Percentiles rank a stretch among this genome's conserved stretches.
Conservation (phyloP, 1,140 invertebrate genomes). For the Propsilocerus akamusi region DNA sequence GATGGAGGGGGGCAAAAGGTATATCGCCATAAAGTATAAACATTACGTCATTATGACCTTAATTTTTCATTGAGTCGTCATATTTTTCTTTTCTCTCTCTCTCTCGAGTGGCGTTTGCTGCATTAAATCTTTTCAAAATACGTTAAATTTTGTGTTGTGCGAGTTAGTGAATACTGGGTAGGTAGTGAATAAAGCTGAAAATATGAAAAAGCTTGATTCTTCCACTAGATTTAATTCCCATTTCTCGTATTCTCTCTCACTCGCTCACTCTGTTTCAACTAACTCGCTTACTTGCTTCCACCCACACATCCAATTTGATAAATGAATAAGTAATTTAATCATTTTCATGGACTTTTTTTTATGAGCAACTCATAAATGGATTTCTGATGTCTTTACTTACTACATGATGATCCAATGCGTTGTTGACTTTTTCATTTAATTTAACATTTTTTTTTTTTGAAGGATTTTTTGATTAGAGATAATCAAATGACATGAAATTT, state of each 20-base stretch:
- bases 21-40: not conserved
- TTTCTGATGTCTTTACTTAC: too few relatives aligned
- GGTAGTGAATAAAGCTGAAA: not conserved
- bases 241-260: not conserved
- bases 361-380: too few relatives aligned
- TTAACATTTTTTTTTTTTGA: too few relatives aligned
- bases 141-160: not conserved
- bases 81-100: not conserved
- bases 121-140: not conserved
- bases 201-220: not conserved
- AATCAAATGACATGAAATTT: too few relatives aligned
- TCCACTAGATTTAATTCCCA: conserved; percentile 1
- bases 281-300: too few relatives aligned
- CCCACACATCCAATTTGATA: too few relatives aligned
- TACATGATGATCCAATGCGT: too few relatives aligned
- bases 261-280: too few relatives aligned
- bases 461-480: too few relatives aligned
- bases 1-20: not conserved
- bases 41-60: not conserved
- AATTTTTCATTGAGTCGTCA: not conserved
- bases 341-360: too few relatives aligned
- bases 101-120: not conserved
- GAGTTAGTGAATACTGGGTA: not conserved
- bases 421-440: too few relatives aligned
- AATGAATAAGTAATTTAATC: conserved; percentile 2